Conservation (phyloP, 1,140 invertebrate genomes). For the Marisa cornuarietis region DNA sequence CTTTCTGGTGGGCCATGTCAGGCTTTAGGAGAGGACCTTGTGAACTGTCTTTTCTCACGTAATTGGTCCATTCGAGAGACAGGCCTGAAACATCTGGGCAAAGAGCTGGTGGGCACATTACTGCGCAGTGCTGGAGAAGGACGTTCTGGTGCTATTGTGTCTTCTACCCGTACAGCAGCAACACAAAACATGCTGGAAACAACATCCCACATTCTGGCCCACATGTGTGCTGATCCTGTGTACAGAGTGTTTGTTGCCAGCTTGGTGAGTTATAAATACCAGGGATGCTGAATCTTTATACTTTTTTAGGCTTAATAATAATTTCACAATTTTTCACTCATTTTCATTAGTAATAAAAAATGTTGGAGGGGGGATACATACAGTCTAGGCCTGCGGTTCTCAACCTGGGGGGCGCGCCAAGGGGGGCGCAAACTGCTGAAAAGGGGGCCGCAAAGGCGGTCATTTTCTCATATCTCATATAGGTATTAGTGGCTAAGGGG, state of each 20-base stretch:
- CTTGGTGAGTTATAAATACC: conserved; percentile 56
- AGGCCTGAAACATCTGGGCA: conserved; percentile 61
- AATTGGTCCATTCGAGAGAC: conserved; percentile 68
- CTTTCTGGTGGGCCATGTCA: conserved; percentile 23
- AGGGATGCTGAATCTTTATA: too few species aligned
- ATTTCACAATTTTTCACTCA: too few species aligned
- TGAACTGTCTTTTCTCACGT: conserved; percentile 65
- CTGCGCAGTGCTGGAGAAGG: conserved; percentile 53
- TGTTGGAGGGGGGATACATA: too few species aligned
- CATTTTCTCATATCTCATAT: too few species aligned
- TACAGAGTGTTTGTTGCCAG: conserved; percentile 68
- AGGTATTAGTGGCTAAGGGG: too few species aligned
- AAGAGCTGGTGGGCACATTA: conserved; percentile 55
- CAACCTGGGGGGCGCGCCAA: too few species aligned
- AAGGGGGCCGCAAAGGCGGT: too few species aligned
- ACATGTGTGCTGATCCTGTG: conserved; percentile 67
- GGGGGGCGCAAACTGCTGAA: too few species aligned
- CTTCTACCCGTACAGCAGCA: conserved; percentile 43
- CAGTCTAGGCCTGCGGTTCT: too few species aligned
- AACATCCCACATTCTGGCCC: conserved; percentile 64
- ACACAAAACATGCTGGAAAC: conserved; percentile 58
- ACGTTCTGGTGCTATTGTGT: conserved; percentile 47
- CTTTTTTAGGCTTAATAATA: too few species aligned
- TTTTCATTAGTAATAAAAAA: too few species aligned
- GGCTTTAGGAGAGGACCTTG: conserved; percentile 65